Percentiles rank a stretch among this genome's conserved stretches.
Conservation (phyloP, 2,888 invertebrate genomes). For the Dasypolia templi region DNA sequence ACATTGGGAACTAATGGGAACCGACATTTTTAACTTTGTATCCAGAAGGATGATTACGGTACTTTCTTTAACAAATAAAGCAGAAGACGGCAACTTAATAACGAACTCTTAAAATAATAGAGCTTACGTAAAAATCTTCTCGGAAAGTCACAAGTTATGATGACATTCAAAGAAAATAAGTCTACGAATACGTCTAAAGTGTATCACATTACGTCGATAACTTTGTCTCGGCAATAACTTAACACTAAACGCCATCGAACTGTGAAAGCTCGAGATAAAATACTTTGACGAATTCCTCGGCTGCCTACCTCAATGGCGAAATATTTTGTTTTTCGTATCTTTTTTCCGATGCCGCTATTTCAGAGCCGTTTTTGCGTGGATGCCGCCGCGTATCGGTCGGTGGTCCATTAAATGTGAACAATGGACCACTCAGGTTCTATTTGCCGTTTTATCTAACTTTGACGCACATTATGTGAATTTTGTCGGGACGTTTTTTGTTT, state of each 20-base stretch:
- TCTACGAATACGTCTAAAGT: constrained; percentile 68
- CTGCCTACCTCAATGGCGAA: constrained; percentile 84
- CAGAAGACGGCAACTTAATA: constrained; percentile 36
- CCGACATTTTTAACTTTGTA: constrained; percentile 72
- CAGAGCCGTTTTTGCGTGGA: constrained; percentile 83
- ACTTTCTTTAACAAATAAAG: constrained; percentile 67
- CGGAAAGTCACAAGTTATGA: constrained; percentile 33
- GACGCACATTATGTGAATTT: constrained; percentile 87
- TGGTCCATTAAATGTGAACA: constrained; percentile 89
- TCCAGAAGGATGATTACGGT: constrained; percentile 74
- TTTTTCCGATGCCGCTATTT: constrained; percentile 83
- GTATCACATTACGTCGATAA: constrained; percentile 81
- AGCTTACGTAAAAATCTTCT: constrained; percentile 37
- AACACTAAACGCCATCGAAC: constrained; percentile 86
- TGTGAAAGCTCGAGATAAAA: constrained; percentile 88
- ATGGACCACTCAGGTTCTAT: constrained; percentile 86
- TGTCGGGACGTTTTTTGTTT: constrained; percentile 79
- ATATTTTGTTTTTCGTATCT: constrained; percentile 84
- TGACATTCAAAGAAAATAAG: constrained; percentile 54
- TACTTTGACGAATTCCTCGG: constrained; percentile 87
- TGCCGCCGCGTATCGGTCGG: constrained; percentile 80
- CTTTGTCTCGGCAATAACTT: constrained; percentile 83
- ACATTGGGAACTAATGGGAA: constrained; percentile 67
- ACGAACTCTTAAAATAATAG: constrained; percentile 41
- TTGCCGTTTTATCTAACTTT: constrained; percentile 88